Percentiles rank a stretch among this genome's conserved stretches.
Conservation (phyloP, 1,140 invertebrate genomes). For the Pseudomyrmex sp. region DNA sequence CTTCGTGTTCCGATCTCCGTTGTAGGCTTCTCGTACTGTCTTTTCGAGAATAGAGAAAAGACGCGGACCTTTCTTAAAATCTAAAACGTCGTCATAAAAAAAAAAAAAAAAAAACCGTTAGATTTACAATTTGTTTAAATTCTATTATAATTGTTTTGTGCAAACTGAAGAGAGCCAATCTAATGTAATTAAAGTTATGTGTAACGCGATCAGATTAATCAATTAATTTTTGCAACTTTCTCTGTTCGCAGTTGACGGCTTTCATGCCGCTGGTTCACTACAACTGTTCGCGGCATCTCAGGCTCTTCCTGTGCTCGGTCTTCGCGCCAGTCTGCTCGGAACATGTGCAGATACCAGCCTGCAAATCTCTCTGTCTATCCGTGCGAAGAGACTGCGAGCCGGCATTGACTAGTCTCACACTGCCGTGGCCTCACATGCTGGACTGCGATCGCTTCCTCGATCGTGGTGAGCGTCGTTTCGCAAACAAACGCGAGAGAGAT, state of each 20-base stretch:
- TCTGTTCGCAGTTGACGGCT: constrained; percentile 87
- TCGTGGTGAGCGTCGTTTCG: constrained; percentile 70
- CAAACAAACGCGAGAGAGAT: neutral
- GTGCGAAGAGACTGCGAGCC: constrained; percentile 92
- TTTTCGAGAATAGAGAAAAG: constrained; percentile 3
- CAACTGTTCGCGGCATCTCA: constrained; percentile 94
- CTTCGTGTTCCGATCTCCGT: constrained; percentile 6
- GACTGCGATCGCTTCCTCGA: constrained; percentile 88
- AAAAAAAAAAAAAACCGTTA: neutral
- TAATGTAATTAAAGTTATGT: no score
- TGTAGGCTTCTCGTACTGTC: no score
- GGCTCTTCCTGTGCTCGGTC: constrained; percentile 96
- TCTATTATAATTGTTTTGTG: no score
- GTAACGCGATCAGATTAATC: neutral
- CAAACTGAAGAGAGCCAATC: no score
- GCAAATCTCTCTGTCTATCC: constrained; percentile 93
- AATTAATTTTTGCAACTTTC: neutral
- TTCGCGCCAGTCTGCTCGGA: constrained; percentile 97
- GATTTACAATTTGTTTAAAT: no score
- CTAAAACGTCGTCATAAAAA: neutral
- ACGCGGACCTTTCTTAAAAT: neutral
- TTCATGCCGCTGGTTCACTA: constrained; percentile 93
- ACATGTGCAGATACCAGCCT: constrained; percentile 95
- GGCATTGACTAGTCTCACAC: constrained; percentile 89
- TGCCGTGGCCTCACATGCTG: constrained; percentile 91